These are phyloP conservation scores for Lasioglossum calceatum DNA, from an alignment of 2,888 invertebrate species.

Conservation along the genomic window DNA sequence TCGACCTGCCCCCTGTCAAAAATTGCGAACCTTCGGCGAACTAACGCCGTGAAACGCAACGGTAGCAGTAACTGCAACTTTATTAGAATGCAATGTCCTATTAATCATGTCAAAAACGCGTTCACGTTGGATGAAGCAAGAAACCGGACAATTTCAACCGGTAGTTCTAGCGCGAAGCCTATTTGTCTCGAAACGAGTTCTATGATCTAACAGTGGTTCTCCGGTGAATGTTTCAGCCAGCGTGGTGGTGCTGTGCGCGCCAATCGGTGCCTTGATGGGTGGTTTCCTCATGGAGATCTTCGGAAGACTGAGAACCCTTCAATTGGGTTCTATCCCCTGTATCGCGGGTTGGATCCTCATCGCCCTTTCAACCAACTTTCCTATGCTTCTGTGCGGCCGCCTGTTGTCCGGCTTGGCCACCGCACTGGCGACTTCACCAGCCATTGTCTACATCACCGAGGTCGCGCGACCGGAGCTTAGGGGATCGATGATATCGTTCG, in stretches of 20 bases:
- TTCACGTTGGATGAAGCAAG: not conserved
- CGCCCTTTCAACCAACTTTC: conserved; percentile 85
- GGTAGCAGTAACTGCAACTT: not conserved
- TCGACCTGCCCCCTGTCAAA: not conserved
- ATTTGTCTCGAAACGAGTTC: not conserved
- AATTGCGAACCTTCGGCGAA: not conserved
- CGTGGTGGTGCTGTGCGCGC: conserved; percentile 86
- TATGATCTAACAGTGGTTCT: not conserved
- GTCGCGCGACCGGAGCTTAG: conserved; percentile 87
- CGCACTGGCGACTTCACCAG: conserved; percentile 87
- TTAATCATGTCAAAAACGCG: not conserved
- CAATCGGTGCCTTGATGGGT: conserved; percentile 85
- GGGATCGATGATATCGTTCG: conserved; percentile 87
- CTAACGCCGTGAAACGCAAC: not conserved
- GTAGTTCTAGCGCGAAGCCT: not conserved
- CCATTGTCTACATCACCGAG: conserved; percentile 88
- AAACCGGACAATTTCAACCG: conserved; percentile 3
- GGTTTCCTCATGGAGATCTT: conserved; percentile 86
- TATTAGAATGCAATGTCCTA: not conserved
- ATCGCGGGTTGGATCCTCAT: conserved; percentile 86
- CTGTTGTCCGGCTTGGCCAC: conserved; percentile 86
- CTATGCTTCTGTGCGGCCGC: conserved; percentile 85
- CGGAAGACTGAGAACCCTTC: conserved; percentile 86
- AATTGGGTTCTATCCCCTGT: conserved; percentile 86
- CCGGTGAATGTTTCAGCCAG: conserved; percentile 84